phyloP scores from a whole-genome alignment of 2,113 vertebrate genomes.

The Varanus komodoensis region DNA sequence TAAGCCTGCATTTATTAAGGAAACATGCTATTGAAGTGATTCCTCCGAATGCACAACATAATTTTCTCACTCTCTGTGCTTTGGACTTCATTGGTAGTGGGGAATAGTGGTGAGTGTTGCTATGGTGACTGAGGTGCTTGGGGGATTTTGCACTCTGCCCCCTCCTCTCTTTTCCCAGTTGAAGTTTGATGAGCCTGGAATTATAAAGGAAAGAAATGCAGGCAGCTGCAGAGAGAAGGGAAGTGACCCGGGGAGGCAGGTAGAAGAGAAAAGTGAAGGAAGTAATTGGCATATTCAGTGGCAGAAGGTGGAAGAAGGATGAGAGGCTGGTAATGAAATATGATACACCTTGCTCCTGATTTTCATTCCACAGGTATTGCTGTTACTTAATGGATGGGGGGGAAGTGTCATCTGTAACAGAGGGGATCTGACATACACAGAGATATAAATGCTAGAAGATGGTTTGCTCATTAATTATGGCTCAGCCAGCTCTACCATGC shows the following conservation, averaged over 20 bases:
- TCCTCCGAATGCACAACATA: not conserved
- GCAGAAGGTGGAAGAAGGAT: conserved; percentile 32
- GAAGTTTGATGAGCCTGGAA: conserved; percentile 22
- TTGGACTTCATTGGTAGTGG: not conserved
- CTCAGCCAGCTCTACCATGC: fast-evolving
- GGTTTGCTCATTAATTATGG: not conserved
- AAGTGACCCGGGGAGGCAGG: not conserved
- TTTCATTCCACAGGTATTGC: conserved; percentile 44
- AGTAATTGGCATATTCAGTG: conserved; percentile 32
- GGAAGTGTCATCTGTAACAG: not conserved
- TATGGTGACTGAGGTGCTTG: conserved; percentile 18
- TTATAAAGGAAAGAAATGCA: not conserved
- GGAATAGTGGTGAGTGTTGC: not conserved
- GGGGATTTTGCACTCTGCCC: not conserved
- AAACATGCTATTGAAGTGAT: conserved; percentile 16
- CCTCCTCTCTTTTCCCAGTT: not conserved
- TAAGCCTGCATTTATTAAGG: conserved; percentile 1
- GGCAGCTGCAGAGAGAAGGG: not conserved
- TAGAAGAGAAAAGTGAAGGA: conserved; percentile 7
- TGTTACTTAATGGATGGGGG: conserved; percentile 18
- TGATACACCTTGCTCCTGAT: conserved; percentile 20
- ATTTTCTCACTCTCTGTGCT: not conserved
- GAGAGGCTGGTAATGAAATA: conserved; percentile 32
- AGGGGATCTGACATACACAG: conserved; percentile 14
- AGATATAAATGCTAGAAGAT: not conserved